phyloP scores from a whole-genome alignment of 2,113 vertebrate genomes.

The Neolamprologus hecqui region DNA sequence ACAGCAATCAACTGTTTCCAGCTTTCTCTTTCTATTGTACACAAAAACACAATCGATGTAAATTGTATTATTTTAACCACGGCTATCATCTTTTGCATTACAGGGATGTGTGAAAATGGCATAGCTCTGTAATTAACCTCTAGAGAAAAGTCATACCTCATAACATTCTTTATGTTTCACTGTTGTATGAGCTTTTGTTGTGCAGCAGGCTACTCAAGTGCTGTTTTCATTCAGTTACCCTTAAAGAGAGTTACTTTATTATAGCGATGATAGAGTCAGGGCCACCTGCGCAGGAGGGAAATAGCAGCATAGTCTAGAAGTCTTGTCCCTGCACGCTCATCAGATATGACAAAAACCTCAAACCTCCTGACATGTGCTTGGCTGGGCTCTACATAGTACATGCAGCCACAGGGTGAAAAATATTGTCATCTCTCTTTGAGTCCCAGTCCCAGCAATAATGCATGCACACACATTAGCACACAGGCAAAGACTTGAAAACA shows the following conservation, averaged over 20 bases:
- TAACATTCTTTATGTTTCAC: not conserved
- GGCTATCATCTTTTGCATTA: not conserved
- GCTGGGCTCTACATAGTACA: not conserved
- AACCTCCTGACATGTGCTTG: constrained; percentile 27
- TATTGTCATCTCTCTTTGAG: not conserved
- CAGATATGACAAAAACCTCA: constrained; percentile 35
- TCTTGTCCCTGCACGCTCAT: constrained; percentile 33
- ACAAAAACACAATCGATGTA: not conserved
- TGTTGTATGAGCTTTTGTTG: not conserved
- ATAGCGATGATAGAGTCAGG: constrained; percentile 34
- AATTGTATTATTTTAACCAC: not conserved
- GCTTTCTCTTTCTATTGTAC: not conserved
- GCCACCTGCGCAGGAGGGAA: constrained; percentile 28
- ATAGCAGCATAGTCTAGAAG: not conserved
- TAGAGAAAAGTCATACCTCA: not conserved
- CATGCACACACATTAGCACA: not conserved
- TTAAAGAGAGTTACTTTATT: constrained; percentile 44
- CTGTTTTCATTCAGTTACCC: constrained; percentile 25
- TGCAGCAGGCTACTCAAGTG: constrained; percentile 2
- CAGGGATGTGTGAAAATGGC: not conserved
- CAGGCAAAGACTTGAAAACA: constrained; percentile 28
- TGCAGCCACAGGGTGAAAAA: constrained; percentile 21
- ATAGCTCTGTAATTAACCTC: constrained; percentile 10
- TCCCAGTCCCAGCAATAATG: not conserved
- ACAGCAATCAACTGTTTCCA: not conserved